Conservation (phyloP, 1,140 invertebrate species). For the Drosophila truncata region DNA sequence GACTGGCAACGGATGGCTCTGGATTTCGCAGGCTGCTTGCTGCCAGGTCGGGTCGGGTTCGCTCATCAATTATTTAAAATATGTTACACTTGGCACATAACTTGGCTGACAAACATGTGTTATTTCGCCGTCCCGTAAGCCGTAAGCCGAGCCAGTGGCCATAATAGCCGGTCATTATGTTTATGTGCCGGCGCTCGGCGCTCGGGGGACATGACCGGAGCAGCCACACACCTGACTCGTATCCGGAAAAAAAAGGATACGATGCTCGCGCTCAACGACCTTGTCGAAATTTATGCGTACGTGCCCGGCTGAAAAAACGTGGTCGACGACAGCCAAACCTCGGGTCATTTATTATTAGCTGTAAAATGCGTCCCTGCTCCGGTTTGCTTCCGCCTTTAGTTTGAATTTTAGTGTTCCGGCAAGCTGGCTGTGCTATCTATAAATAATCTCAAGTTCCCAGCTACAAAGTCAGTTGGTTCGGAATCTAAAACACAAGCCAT, state of each 20-base stretch:
- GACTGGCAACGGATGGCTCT: constrained; percentile 18
- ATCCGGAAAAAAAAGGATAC: constrained; percentile 46
- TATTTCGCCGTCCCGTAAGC: constrained; percentile 45
- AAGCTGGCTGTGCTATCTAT: constrained; percentile 12
- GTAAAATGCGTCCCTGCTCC: constrained; percentile 59
- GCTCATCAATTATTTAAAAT: constrained; percentile 81
- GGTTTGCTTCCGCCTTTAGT: constrained; percentile 21
- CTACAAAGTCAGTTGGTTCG: neutral
- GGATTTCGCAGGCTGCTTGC: constrained; percentile 25
- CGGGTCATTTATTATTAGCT: constrained; percentile 80
- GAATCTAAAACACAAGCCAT: constrained; percentile 9
- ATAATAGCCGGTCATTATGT: constrained; percentile 79
- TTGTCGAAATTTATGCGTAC: constrained; percentile 75
- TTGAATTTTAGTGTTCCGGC: constrained; percentile 17
- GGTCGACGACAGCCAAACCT: constrained; percentile 66
- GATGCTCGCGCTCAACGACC: constrained; percentile 27
- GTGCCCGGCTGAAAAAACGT: constrained; percentile 65
- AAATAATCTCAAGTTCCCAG: constrained; percentile 55
- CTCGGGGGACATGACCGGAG: constrained; percentile 29
- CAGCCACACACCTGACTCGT: constrained; percentile 29
- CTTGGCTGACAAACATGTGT: constrained; percentile 65
- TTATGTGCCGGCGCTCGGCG: constrained; percentile 53
- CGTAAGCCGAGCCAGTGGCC: constrained; percentile 60
- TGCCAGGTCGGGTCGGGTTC: constrained; percentile 34
- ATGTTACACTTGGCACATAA: constrained; percentile 79